These are phyloP conservation scores for Erebia palarica DNA, from an alignment of 2,888 invertebrate species.

Conservation along the genomic window DNA sequence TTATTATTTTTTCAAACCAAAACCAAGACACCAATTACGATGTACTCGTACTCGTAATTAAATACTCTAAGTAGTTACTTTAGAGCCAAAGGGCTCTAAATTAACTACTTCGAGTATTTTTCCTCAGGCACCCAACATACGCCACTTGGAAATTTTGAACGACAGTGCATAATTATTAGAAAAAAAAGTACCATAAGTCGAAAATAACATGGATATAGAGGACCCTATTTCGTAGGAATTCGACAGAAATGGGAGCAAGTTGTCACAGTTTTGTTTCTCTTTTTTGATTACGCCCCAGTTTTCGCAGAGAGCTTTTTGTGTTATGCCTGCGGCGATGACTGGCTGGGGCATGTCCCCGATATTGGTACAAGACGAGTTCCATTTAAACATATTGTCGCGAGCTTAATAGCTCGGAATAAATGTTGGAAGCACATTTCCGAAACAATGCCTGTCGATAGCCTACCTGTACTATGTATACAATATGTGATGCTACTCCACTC, in stretches of 20 bases:
- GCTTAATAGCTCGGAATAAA: conserved; percentile 9
- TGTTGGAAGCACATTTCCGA: neutral
- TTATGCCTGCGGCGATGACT: conserved; percentile 35
- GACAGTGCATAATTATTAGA: too few relatives aligned
- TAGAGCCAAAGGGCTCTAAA: too few relatives aligned
- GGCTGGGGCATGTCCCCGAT: conserved; percentile 37
- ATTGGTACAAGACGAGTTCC: conserved; percentile 37
- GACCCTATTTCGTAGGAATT: conserved; percentile 19
- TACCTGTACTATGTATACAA: neutral
- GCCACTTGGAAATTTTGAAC: too few relatives aligned
- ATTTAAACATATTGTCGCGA: conserved; percentile 31
- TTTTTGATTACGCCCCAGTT: conserved; percentile 42
- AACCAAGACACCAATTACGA: too few relatives aligned
- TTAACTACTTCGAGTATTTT: too few relatives aligned
- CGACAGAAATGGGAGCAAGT: conserved; percentile 32
- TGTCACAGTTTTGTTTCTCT: conserved; percentile 34
- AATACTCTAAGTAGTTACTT: too few relatives aligned
- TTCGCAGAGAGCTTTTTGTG: conserved; percentile 37
- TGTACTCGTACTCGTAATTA: too few relatives aligned
- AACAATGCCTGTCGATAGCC: neutral
- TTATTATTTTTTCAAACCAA: too few relatives aligned
- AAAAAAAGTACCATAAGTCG: neutral
- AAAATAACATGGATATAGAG: neutral
- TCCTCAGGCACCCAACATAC: too few relatives aligned
- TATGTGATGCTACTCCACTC: too few relatives aligned